phyloP scores from a whole-genome alignment of 2,113 vertebrate species.

The Gnathonemus echidnorhynchus region DNA sequence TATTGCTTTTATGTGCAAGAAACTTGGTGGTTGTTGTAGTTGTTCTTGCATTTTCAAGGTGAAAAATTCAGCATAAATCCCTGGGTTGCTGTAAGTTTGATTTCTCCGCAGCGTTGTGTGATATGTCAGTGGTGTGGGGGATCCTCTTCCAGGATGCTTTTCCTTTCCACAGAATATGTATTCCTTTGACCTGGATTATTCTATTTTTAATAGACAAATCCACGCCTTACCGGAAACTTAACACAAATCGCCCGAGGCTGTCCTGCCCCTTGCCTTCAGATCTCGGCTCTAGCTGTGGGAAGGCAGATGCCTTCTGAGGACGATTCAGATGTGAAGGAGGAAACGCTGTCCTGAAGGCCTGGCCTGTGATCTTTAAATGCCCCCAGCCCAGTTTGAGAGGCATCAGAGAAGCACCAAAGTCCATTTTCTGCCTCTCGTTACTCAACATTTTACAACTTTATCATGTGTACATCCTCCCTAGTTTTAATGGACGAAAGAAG shows the following conservation, averaged over 20 bases:
- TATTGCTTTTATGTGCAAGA: not conserved
- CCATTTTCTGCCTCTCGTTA: not conserved
- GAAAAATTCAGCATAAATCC: not conserved
- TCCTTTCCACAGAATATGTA: not conserved
- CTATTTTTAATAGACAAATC: slow-evolving; percentile 5
- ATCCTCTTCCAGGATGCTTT: not conserved
- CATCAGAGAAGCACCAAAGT: not conserved
- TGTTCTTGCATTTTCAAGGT: not conserved
- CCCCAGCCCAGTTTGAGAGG: not conserved
- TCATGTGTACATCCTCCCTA: not conserved
- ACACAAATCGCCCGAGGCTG: not conserved
- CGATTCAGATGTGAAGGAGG: not conserved
- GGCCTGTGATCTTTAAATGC: slow-evolving; percentile 8
- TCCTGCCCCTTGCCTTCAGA: not conserved
- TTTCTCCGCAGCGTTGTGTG: not conserved
- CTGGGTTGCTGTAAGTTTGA: not conserved
- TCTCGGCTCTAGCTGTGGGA: not conserved
- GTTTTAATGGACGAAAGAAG: not conserved
- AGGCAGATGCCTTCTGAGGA: not conserved
- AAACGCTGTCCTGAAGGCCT: not conserved
- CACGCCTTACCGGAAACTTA: not conserved
- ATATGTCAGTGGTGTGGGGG: not conserved
- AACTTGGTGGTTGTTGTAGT: not conserved
- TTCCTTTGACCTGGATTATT: not conserved
- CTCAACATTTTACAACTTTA: not conserved